Conservation (phyloP, 2,797 vertebrate genomes). For the Coracias cyanogaster region DNA sequence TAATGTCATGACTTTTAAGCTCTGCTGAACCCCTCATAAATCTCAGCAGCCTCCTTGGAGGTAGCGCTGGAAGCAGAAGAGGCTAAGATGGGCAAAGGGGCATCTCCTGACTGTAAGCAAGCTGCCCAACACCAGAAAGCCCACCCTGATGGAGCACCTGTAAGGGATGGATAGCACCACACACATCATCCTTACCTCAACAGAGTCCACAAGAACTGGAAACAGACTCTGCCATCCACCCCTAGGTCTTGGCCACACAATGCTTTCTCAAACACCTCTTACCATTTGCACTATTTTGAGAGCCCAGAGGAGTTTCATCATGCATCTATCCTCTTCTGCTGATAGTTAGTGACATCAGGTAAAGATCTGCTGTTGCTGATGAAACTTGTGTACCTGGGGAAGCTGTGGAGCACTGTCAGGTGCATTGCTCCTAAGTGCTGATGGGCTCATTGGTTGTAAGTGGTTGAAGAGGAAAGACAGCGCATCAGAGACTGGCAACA, state of each 20-base stretch:
- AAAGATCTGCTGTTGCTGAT: background rate
- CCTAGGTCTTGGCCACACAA: background rate
- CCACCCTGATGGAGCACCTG: accelerated
- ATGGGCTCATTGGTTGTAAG: background rate
- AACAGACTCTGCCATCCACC: background rate
- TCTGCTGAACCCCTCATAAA: background rate
- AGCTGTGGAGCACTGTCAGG: background rate
- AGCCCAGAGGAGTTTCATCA: background rate
- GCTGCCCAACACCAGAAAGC: background rate
- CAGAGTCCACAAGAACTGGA: background rate
- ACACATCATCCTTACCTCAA: background rate
- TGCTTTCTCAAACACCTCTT: background rate
- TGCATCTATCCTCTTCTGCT: background rate
- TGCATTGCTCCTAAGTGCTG: background rate
- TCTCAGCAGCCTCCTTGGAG: background rate
- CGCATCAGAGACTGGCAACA: accelerated
- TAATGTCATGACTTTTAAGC: background rate
- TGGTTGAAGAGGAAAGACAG: background rate
- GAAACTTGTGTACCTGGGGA: background rate
- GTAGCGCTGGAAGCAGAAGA: background rate
- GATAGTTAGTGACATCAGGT: background rate
- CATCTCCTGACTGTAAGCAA: background rate
- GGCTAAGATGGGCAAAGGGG: background rate
- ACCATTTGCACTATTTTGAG: background rate
- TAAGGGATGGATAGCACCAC: background rate